Conservation (phyloP, 2,888 invertebrate species). For the Melitaea athalia region DNA sequence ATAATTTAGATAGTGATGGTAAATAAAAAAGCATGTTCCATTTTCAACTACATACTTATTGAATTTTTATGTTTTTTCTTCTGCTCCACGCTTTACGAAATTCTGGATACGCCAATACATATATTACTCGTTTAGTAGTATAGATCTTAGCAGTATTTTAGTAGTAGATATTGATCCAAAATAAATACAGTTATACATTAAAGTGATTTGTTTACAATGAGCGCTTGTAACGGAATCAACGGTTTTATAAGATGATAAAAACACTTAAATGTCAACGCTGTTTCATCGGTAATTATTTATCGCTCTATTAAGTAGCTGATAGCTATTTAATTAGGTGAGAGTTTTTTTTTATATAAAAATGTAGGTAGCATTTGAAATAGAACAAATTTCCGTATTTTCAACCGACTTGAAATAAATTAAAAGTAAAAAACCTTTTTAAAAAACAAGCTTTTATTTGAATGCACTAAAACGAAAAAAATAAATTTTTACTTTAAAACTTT, state of each 20-base stretch:
- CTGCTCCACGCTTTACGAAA: no score
- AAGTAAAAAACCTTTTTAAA: no score
- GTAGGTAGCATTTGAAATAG: no score
- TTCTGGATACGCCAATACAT: not conserved
- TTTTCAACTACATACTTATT: no score
- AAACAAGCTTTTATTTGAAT: no score
- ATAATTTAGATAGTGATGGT: no score
- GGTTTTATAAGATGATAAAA: conserved; percentile 19
- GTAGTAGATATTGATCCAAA: conserved; percentile 9
- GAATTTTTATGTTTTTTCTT: no score
- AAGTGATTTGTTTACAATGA: conserved; percentile 25
- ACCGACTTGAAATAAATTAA: no score
- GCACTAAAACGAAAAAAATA: no score
- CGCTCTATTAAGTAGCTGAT: conserved; percentile 8
- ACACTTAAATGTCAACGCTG: not conserved
- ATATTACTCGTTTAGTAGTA: not conserved
- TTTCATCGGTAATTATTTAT: not conserved
- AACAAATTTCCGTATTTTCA: not conserved
- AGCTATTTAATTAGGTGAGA: not conserved
- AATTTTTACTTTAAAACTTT: no score
- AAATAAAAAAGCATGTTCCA: no score
- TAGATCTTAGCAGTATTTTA: no score
- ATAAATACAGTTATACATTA: conserved; percentile 20
- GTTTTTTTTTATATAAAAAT: not conserved
- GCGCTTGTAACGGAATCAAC: conserved; percentile 23